Percentiles rank a stretch among this genome's conserved stretches.
These are phyloP conservation scores for Tragelaphus eurycerus DNA, from an alignment of 2,797 vertebrate species.

Conservation along the genomic window DNA sequence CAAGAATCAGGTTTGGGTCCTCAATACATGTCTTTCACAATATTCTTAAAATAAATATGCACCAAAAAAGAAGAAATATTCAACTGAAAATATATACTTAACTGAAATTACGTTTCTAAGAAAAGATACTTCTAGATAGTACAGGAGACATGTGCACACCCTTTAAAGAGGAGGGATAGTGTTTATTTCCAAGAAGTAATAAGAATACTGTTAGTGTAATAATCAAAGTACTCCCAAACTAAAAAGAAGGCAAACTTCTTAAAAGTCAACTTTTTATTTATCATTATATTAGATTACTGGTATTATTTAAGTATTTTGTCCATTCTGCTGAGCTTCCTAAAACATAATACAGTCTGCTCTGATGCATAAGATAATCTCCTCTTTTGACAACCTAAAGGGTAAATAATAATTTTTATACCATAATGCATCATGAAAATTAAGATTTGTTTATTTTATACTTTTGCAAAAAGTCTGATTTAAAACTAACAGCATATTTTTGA, in stretches of 20 bases:
- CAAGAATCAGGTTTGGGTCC: constrained; percentile 33
- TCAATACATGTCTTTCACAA: background rate
- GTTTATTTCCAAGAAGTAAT: background rate
- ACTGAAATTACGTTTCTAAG: background rate
- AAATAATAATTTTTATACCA: constrained; percentile 2
- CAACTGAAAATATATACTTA: background rate
- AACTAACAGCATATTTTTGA: background rate
- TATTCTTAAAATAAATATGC: constrained; percentile 51
- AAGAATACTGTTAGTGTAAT: background rate
- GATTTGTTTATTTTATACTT: background rate
- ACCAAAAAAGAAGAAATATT: background rate
- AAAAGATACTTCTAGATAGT: background rate
- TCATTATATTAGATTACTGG: background rate
- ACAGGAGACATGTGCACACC: background rate
- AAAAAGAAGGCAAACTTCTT: background rate
- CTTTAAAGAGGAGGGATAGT: background rate
- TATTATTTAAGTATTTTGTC: background rate
- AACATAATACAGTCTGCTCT: background rate
- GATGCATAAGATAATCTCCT: background rate
- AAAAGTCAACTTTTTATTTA: background rate
- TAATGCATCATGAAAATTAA: background rate
- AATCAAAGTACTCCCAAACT: background rate
- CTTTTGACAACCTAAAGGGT: background rate
- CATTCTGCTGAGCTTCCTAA: background rate
- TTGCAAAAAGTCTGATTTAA: background rate